Evolutionary conservation across 2,888 invertebrate species (phyloP).

Genomic region (Blera fallax): DNA sequence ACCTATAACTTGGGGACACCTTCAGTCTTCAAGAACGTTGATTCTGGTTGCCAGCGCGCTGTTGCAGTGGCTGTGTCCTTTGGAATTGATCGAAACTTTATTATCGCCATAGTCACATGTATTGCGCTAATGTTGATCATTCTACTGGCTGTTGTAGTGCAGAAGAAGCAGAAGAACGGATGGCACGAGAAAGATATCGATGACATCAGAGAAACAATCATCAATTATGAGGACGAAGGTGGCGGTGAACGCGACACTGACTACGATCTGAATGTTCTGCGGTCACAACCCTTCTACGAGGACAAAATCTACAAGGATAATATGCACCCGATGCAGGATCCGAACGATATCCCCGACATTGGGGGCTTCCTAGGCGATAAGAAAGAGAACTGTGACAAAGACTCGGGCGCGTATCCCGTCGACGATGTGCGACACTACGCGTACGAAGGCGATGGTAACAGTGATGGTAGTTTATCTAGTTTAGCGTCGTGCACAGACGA

Average conservation of each 20-base stretch:
- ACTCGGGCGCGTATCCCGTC: conserved; percentile 94
- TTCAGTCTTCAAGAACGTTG: conserved; percentile 87
- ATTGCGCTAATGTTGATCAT: conserved; percentile 89
- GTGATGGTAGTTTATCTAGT: conserved; percentile 95
- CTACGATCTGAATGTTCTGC: conserved; percentile 81
- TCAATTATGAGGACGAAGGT: conserved; percentile 98
- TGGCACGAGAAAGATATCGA: conserved; percentile 96
- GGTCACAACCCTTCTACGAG: conserved; percentile 81
- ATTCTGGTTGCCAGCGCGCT: conserved; percentile 88
- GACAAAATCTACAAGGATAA: conserved; percentile 81
- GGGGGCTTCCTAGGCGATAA: conserved; percentile 95
- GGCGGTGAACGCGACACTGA: conserved; percentile 97
- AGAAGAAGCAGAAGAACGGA: conserved; percentile 92
- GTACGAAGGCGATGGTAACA: conserved; percentile 98
- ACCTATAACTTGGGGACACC: conserved; percentile 95
- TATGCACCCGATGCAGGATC: conserved; percentile 79
- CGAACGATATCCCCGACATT: conserved; percentile 89
- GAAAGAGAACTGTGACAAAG: conserved; percentile 94
- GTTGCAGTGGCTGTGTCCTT: conserved; percentile 90
- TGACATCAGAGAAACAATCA: conserved; percentile 98
- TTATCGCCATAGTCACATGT: conserved; percentile 95
- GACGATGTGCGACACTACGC: conserved; percentile 99
- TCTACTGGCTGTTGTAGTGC: conserved; percentile 94
- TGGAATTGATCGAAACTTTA: conserved; percentile 92
- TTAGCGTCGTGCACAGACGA: conserved; percentile 96